Percentiles rank a stretch among this genome's conserved stretches.
Evolutionary conservation across 2,888 invertebrate species (phyloP).

Genomic region (Caenorhabditis sp.): DNA sequence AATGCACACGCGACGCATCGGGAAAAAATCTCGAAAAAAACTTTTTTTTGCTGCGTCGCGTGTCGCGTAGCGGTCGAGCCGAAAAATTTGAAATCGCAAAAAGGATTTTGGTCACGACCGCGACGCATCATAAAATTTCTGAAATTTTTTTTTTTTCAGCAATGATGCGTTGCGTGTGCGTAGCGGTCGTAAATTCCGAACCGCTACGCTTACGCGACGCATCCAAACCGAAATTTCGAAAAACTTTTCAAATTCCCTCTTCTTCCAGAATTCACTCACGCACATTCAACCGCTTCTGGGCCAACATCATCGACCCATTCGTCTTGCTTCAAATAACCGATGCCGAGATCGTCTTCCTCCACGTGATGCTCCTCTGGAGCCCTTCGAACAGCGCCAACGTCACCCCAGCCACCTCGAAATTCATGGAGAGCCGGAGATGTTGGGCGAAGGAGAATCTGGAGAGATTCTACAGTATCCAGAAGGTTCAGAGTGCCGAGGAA

Average conservation of each 20-base stretch:
- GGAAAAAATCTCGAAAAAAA: no score
- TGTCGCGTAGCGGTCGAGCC: no score
- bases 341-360: conserved; percentile 80
- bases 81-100: no score
- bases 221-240: no score
- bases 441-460: conserved; percentile 13
- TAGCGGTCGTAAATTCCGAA: no score
- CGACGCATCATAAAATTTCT: no score
- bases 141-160: no score
- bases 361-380: conserved; percentile 79
- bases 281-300: conserved; percentile 78
- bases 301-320: conserved; percentile 76
- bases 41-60: no score
- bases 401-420: conserved; percentile 10
- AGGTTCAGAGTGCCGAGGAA: neutral
- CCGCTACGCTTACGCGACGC: no score
- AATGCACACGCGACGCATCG: no score
- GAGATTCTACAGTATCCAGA: neutral
- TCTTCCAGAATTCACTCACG: conserved; percentile 77
- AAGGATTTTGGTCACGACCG: no score
- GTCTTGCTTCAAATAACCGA: conserved; percentile 74
- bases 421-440: conserved; percentile 60
- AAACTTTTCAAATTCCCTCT: neutral
- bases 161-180: no score
- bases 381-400: conserved; percentile 47